Conservation (phyloP, 23 tunicate genomes). For the Trididemnum clinides region DNA sequence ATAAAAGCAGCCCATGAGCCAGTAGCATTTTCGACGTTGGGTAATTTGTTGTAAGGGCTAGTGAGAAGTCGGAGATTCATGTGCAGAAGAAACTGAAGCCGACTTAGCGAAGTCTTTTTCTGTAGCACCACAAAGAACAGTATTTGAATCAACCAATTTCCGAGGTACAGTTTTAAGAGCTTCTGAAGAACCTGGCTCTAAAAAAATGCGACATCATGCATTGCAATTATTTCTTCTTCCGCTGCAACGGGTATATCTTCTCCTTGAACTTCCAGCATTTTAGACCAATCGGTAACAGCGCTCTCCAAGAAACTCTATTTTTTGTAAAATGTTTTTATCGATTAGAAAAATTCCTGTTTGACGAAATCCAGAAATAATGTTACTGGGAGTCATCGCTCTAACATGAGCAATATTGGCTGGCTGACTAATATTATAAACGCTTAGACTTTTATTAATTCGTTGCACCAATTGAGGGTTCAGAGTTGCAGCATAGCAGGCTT, state of each 20-base stretch:
- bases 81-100: too few relatives aligned
- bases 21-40: too few relatives aligned
- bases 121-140: neutral
- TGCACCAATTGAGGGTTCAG: neutral
- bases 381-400: neutral
- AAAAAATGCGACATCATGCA: neutral
- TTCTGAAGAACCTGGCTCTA: too few relatives aligned
- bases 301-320: neutral
- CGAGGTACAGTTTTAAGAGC: too few relatives aligned
- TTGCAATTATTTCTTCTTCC: neutral
- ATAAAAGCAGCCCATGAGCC: too few relatives aligned
- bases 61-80: too few relatives aligned
- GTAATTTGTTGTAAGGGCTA: too few relatives aligned
- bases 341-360: neutral
- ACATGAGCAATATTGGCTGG: neutral
- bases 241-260: neutral
- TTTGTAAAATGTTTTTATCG: neutral
- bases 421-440: constrained; percentile 16
- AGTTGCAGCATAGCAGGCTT: neutral
- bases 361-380: constrained; percentile 16
- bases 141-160: too few relatives aligned
- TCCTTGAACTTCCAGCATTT: too few relatives aligned
- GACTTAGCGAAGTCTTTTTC: too few relatives aligned
- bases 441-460: neutral
- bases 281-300: too few relatives aligned